These are phyloP conservation scores for Ceratosolen solmsi DNA, from an alignment of 1,140 invertebrate species.

Conservation along the genomic window DNA sequence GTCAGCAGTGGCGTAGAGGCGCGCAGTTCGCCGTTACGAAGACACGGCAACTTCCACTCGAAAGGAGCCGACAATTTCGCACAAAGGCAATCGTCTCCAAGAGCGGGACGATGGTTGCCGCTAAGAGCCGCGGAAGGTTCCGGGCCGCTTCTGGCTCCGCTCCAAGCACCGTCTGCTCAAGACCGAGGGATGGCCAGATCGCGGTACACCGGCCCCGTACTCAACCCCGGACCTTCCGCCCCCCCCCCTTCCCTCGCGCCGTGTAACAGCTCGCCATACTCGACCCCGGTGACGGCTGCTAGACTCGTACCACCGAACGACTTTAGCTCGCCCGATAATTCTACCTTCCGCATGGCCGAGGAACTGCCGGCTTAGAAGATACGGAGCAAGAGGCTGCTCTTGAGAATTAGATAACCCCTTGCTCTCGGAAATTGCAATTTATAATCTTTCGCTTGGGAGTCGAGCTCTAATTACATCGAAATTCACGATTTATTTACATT, in stretches of 20 bases:
- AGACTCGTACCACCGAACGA: not conserved
- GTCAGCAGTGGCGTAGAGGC: not conserved
- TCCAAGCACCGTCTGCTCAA: conserved; percentile 20
- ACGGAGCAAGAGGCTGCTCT: not conserved
- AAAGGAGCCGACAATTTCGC: not conserved
- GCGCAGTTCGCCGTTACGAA: not conserved
- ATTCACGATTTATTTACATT: not conserved
- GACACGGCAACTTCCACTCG: not conserved
- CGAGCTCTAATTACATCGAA: not conserved
- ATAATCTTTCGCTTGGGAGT: not conserved
- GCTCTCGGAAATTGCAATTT: not conserved
- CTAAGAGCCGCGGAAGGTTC: not conserved
- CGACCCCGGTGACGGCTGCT: not conserved
- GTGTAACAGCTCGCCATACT: no score
- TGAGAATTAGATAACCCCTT: conserved; percentile 1
- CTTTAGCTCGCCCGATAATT: not conserved
- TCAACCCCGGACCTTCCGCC: not conserved
- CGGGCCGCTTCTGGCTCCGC: conserved; percentile 27
- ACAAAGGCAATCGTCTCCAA: not conserved
- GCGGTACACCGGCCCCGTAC: not conserved
- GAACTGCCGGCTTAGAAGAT: not conserved
- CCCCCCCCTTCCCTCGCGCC: not conserved
- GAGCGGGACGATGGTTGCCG: not conserved
- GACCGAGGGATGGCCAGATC: not conserved
- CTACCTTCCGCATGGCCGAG: not conserved